Evolutionary conservation across 2,888 invertebrate species (phyloP).

Genomic region (Keiferia lycopersicella): DNA sequence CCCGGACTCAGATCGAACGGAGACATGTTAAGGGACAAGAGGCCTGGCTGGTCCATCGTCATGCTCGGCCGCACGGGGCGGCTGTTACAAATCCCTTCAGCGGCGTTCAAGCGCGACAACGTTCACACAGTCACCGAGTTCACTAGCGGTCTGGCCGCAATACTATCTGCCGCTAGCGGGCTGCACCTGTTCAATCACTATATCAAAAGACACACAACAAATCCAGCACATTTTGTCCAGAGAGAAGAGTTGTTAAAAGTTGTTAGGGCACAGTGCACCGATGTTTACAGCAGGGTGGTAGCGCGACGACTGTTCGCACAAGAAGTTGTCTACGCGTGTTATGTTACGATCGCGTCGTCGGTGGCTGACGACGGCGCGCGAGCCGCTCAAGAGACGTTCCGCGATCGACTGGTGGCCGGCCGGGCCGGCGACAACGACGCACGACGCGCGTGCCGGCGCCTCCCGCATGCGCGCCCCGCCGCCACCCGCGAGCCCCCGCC

Average conservation of each 20-base stretch:
- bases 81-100: constrained; percentile 72
- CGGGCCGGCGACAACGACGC: constrained; percentile 76
- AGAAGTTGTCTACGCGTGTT: constrained; percentile 63
- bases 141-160: constrained; percentile 79
- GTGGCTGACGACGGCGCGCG: constrained; percentile 55
- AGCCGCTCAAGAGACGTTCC: constrained; percentile 66
- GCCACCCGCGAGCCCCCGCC: constrained; percentile 76
- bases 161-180: constrained; percentile 77
- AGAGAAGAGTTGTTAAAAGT: constrained; percentile 42
- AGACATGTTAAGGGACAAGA: constrained; percentile 94
- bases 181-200: constrained; percentile 79
- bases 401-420: constrained; percentile 79
- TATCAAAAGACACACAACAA: constrained; percentile 64
- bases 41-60: constrained; percentile 92
- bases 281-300: constrained; percentile 44
- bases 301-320: constrained; percentile 49
- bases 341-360: constrained; percentile 69
- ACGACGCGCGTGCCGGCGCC: constrained; percentile 78
- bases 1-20: constrained; percentile 89
- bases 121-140: constrained; percentile 80
- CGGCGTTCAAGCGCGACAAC: constrained; percentile 77
- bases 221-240: constrained; percentile 77
- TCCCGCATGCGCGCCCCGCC: constrained; percentile 78
- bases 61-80: constrained; percentile 77
- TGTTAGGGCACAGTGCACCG: constrained; percentile 47